phyloP scores from a whole-genome alignment of 1,140 invertebrate genomes.

The Rhopalosiphum padi region DNA sequence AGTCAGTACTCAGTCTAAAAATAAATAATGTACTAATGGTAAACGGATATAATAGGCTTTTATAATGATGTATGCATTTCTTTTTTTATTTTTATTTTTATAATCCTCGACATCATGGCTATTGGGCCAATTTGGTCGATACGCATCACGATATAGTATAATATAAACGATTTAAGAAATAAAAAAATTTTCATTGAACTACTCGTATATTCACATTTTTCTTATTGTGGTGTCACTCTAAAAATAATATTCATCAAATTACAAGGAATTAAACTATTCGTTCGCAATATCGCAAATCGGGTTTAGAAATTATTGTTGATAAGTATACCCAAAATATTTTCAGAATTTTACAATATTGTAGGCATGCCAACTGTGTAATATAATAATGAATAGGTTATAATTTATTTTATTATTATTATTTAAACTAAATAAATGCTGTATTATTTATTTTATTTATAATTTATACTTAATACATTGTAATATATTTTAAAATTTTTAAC shows the following conservation, averaged over 20 bases:
- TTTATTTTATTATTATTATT: too few species aligned
- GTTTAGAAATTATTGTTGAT: background rate
- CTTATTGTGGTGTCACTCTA: background rate
- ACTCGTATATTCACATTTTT: background rate
- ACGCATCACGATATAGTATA: too few species aligned
- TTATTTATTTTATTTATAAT: too few species aligned
- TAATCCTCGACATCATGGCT: too few species aligned
- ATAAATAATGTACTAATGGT: background rate
- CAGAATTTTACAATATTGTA: background rate
- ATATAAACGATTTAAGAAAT: background rate
- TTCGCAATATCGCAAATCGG: background rate
- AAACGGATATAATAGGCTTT: background rate
- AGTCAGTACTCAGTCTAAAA: background rate
- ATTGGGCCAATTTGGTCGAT: too few species aligned
- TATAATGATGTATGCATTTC: too few species aligned
- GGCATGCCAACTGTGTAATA: background rate
- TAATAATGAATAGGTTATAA: background rate
- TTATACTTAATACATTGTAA: too few species aligned
- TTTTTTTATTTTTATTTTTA: too few species aligned
- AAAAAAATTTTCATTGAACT: background rate
- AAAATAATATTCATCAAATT: background rate
- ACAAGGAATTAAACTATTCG: too few species aligned
- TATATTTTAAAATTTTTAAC: too few species aligned
- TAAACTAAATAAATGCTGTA: too few species aligned
- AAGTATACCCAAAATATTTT: background rate